Conservation (phyloP, 2,797 vertebrate species). For the Diplodus puntazzo region DNA sequence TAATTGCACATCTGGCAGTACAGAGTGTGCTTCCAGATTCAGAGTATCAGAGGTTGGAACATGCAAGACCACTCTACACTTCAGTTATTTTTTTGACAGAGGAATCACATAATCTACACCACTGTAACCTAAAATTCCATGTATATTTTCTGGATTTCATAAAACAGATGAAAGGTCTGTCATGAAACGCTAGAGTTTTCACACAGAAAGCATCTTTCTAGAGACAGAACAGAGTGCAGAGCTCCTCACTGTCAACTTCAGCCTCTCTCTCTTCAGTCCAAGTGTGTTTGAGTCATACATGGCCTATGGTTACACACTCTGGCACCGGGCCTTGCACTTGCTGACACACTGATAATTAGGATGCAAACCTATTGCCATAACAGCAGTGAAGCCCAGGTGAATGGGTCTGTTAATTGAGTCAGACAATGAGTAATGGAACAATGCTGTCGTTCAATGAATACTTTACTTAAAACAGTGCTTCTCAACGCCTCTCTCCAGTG, state of each 20-base stretch:
- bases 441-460: not conserved
- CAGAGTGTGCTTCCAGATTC: not conserved
- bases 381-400: constrained; percentile 38
- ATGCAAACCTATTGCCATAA: constrained; percentile 18
- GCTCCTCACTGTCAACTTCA: constrained; percentile 25
- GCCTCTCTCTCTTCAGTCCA: constrained; percentile 8
- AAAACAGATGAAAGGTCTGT: not conserved
- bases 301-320: not conserved
- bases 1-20: not conserved
- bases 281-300: constrained; percentile 24
- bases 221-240: constrained; percentile 5
- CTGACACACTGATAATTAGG: constrained; percentile 19
- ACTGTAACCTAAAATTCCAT: not conserved
- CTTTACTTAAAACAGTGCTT: constrained; percentile 35
- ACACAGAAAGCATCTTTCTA: not conserved
- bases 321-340: not conserved
- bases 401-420: constrained; percentile 14
- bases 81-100: not conserved
- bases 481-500: not conserved
- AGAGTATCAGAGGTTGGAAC: not conserved
- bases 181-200: not conserved
- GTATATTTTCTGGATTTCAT: not conserved
- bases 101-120: not conserved
- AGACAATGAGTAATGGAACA: constrained; percentile 35
- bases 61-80: not conserved